These are phyloP conservation scores for Netelia melanura DNA, from an alignment of 2,888 invertebrate species.

Conservation along the genomic window DNA sequence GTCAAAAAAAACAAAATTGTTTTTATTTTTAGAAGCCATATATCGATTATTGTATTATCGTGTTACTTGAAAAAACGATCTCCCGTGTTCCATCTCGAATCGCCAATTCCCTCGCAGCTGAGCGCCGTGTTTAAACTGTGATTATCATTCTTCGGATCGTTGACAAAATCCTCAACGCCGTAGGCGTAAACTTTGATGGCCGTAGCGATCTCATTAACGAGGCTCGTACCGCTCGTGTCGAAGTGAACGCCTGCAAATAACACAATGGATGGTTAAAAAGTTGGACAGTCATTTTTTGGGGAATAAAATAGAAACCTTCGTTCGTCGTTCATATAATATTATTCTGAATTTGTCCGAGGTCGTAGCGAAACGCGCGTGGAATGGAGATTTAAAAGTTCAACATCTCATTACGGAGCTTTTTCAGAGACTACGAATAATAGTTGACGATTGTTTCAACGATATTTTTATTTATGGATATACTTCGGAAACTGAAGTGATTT, in stretches of 20 bases:
- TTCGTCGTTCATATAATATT: neutral
- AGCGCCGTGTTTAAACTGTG: conserved; percentile 91
- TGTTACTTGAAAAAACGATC: conserved; percentile 89
- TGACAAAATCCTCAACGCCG: conserved; percentile 94
- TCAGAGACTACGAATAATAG: neutral
- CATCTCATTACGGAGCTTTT: neutral
- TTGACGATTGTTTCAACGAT: neutral
- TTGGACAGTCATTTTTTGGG: too few species aligned
- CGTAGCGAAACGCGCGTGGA: neutral
- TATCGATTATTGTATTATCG: neutral
- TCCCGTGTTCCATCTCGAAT: conserved; percentile 95
- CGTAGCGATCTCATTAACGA: conserved; percentile 94
- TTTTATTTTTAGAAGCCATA: neutral
- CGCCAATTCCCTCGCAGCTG: conserved; percentile 92
- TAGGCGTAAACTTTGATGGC: conserved; percentile 96
- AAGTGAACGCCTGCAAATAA: conserved; percentile 92
- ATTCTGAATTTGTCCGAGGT: neutral
- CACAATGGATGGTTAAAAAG: neutral
- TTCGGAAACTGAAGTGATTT: neutral
- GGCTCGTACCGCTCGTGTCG: conserved; percentile 93
- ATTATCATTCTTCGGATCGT: conserved; percentile 90
- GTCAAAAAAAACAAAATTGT: too few species aligned
- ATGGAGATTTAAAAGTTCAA: neutral
- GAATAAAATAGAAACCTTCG: neutral
- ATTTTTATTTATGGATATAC: too few species aligned